Conservation (phyloP, 64 coral and sea anemone genomes). For the Stichodactyla helianthus region DNA sequence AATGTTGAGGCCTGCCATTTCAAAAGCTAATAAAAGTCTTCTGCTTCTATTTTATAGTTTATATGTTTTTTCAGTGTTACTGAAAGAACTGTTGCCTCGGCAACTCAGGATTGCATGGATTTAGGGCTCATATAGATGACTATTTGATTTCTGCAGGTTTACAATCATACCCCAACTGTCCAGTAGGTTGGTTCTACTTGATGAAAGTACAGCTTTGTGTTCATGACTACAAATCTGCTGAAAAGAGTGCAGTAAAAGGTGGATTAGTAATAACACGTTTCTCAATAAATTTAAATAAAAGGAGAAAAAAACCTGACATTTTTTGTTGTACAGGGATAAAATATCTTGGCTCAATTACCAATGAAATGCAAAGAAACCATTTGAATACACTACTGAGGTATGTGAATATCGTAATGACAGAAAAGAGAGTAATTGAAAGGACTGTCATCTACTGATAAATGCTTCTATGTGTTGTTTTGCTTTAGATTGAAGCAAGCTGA, state of each 20-base stretch:
- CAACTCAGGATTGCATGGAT: no score
- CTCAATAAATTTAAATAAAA: not conserved
- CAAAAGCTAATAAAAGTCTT: no score
- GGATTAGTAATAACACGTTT: not conserved
- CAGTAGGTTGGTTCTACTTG: slow-evolving; percentile 38
- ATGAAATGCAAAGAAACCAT: not conserved
- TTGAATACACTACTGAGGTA: not conserved
- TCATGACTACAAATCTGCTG: slow-evolving; percentile 46
- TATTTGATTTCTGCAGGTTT: slow-evolving; percentile 4
- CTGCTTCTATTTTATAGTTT: no score
- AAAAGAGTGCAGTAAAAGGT: slow-evolving; percentile 44
- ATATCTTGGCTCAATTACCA: not conserved
- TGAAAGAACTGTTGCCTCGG: no score
- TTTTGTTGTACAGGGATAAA: not conserved
- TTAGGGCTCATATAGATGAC: no score
- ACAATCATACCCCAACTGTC: slow-evolving; percentile 27
- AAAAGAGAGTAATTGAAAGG: not conserved
- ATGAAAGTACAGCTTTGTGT: not conserved
- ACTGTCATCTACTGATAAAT: no score
- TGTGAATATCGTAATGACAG: not conserved
- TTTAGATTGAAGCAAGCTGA: slow-evolving; percentile 20
- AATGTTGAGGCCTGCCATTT: no score
- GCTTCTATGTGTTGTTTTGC: not conserved
- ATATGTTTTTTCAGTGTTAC: no score
- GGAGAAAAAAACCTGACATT: not conserved